Percentiles rank a stretch among this genome's conserved stretches.
phyloP scores from a whole-genome alignment of 2,888 invertebrate genomes.

The Perithous albicinctus region DNA sequence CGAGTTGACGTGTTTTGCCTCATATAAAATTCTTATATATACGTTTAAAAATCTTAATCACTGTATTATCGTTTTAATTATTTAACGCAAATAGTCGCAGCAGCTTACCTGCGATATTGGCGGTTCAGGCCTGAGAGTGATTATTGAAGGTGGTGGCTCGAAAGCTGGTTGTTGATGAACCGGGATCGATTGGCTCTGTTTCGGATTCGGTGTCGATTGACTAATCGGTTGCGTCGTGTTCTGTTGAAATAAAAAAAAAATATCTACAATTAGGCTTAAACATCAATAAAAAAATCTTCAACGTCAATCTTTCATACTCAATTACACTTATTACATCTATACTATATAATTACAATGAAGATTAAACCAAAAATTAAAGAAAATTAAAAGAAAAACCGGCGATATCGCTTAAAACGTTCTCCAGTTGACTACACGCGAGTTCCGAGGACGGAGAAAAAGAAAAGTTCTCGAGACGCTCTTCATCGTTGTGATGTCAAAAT shows the following conservation, averaged over 20 bases:
- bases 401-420: slow-evolving; percentile 24
- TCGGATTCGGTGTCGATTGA: slow-evolving; percentile 69
- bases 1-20: too few species aligned
- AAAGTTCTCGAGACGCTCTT: neutral
- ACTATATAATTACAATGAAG: neutral
- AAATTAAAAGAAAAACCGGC: neutral
- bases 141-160: slow-evolving; percentile 89
- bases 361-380: neutral
- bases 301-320: neutral
- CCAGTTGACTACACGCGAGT: slow-evolving; percentile 58
- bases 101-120: slow-evolving; percentile 89
- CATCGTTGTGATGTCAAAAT: neutral
- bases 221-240: slow-evolving; percentile 60
- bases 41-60: too few species aligned
- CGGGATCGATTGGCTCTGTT: slow-evolving; percentile 68
- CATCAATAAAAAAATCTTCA: neutral
- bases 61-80: too few species aligned
- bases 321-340: neutral
- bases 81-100: neutral
- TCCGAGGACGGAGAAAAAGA: slow-evolving; percentile 15
- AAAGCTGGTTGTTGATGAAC: slow-evolving; percentile 68
- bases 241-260: slow-evolving; percentile 70
- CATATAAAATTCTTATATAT: too few species aligned
- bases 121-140: slow-evolving; percentile 90
- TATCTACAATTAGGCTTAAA: neutral